These are phyloP conservation scores for Coranthus polyacanthus DNA, from an alignment of 2,797 vertebrate genomes.

Conservation along the genomic window DNA sequence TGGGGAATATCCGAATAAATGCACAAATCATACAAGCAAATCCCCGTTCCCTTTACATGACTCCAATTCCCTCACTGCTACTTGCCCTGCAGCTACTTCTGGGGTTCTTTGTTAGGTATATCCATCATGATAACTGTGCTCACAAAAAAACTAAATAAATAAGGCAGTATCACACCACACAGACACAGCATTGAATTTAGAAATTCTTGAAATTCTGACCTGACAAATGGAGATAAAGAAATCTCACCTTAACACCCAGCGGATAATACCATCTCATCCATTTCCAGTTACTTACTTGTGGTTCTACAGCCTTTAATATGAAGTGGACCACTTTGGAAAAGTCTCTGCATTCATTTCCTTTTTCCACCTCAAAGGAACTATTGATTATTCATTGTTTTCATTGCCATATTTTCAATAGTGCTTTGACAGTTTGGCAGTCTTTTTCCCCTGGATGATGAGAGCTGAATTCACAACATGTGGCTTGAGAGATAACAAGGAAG, in stretches of 20 bases:
- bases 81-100: slow-evolving; percentile 38
- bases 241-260: slow-evolving; percentile 58
- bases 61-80: slow-evolving; percentile 19
- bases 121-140: slow-evolving; percentile 54
- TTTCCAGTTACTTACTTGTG: slow-evolving; percentile 30
- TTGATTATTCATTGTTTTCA: slow-evolving; percentile 49
- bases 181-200: slow-evolving; percentile 49
- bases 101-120: slow-evolving; percentile 46
- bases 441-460: slow-evolving; percentile 23
- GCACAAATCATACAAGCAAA: slow-evolving; percentile 54
- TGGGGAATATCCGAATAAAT: slow-evolving; percentile 49
- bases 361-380: slow-evolving; percentile 30
- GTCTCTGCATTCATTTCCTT: slow-evolving; percentile 1
- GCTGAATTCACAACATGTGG: slow-evolving; percentile 51
- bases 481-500: slow-evolving; percentile 47
- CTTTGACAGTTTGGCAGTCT: slow-evolving; percentile 14
- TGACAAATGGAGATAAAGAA: slow-evolving; percentile 62
- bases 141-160: slow-evolving; percentile 13
- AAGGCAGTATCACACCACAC: slow-evolving; percentile 34
- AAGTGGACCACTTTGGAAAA: slow-evolving; percentile 12
- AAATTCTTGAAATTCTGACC: slow-evolving; percentile 60
- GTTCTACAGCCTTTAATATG: slow-evolving; percentile 4
- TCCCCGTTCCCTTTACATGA: slow-evolving; percentile 52
- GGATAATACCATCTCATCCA: slow-evolving; percentile 47
- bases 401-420: slow-evolving; percentile 35